Base-by-base conservation (phyloP, 2,797 vertebrate species). In the Paratrypauchen microcephalus region DNA sequence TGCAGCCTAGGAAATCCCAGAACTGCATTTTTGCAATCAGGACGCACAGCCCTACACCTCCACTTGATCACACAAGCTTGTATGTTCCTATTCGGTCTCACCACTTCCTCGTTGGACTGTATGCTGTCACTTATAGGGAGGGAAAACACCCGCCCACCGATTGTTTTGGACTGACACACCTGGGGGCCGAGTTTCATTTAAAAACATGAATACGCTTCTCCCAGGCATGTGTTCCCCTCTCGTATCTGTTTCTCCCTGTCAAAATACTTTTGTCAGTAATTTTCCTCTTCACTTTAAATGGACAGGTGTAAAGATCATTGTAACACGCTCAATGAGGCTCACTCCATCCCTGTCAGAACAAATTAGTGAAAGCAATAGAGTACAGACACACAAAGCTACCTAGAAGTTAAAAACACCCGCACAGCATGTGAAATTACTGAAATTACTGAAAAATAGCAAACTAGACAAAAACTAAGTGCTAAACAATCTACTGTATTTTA, bases 1-100 rank as follows among this genome's bases (percentile, higher is more conserved):
- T 85, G 88, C 94, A 95, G 85, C 93, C 89, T 64, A 95, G 79
- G 76, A 94, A 86, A 84, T 92, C 92, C 92, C 92, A 94, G 79
- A 94, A 94, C 89, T 94, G 94, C 94, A 95, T 95, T 80, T 78
- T 89, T 65, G 75, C 72, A 74, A 70, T 64, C 67, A 56, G 79
- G 69, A 72, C 60, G 32, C 79, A 80, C 76, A 81, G 82, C 75
- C 71, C 50, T 55, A 72, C 73, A 69, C 81, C 84, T 80, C 84
- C 6, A 70, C 71, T 67, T 45, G 71, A 67, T 68, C 72, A 63
- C 62, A 60, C 59, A 74, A 11, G 21, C 64, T 56, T 12, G 74
- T 79, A 41, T 32, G 71, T 65, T 80, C 74, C 77, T 78, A 78
- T 72, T 69, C 78, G 60, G 71, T 41, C 67, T 75, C 66, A 82